These are phyloP conservation scores for Arctopsyche grandis DNA, from an alignment of 1,140 invertebrate species.

Conservation along the genomic window DNA sequence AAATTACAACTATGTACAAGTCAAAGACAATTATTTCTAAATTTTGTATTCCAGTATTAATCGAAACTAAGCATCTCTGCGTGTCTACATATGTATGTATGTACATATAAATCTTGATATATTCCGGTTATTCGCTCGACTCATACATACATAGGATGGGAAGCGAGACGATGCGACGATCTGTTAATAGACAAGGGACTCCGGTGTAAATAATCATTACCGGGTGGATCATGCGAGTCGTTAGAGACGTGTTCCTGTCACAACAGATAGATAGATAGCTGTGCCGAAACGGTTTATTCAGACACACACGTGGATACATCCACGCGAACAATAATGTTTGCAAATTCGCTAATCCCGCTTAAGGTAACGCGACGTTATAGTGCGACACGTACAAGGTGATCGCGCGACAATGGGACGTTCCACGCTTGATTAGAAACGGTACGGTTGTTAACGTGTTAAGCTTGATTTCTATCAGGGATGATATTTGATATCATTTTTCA, in stretches of 20 bases:
- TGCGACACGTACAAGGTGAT: background rate
- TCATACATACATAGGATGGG: background rate
- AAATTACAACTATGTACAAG: too few species aligned
- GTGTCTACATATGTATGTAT: background rate
- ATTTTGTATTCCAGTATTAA: too few species aligned
- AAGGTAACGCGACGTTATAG: background rate
- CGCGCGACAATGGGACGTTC: too few species aligned
- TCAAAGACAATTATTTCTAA: too few species aligned
- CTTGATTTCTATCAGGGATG: too few species aligned
- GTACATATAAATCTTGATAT: background rate
- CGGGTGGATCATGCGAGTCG: constrained; percentile 36
- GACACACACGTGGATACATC: background rate
- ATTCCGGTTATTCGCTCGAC: background rate
- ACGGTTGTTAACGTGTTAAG: too few species aligned
- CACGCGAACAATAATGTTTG: background rate
- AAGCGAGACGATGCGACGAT: constrained; percentile 3
- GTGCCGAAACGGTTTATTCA: constrained; percentile 38
- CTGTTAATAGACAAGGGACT: constrained; percentile 9
- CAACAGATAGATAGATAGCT: constrained; percentile 35
- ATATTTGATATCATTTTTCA: too few species aligned
- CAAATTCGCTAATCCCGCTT: background rate
- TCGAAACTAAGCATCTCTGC: background rate
- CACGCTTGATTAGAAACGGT: too few species aligned
- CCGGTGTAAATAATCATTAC: constrained; percentile 17
- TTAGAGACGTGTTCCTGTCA: constrained; percentile 32